Percentiles rank a stretch among this genome's conserved stretches.
Evolutionary conservation across 2,113 vertebrate species (phyloP).

Genomic region (Gadus chalcogrammus): DNA sequence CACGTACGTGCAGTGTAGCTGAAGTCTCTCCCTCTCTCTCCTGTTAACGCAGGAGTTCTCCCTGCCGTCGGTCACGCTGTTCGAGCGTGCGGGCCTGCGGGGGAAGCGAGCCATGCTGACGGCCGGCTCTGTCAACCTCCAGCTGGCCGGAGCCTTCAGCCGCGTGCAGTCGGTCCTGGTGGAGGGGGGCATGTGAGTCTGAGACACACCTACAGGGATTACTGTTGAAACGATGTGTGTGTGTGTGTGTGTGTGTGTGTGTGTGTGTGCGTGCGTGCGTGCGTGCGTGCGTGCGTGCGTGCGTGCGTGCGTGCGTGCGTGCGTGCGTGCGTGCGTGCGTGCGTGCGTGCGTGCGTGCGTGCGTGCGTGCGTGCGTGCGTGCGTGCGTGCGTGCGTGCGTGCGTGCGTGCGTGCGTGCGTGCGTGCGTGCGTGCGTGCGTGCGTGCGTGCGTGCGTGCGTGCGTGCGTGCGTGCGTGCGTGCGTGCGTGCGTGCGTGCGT

Average conservation of each 20-base stretch:
- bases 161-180: slow-evolving; percentile 83
- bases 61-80: slow-evolving; percentile 82
- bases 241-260: slow-evolving; percentile 21
- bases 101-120: slow-evolving; percentile 84
- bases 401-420: slow-evolving; percentile 20
- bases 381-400: not conserved
- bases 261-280: not conserved
- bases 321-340: slow-evolving; percentile 17
- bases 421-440: not conserved
- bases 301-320: too few species aligned
- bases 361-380: not conserved
- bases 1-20: slow-evolving; percentile 11
- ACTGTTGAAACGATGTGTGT: slow-evolving; percentile 6
- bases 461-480: too few species aligned
- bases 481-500: slow-evolving; percentile 17
- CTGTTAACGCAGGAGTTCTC: slow-evolving; percentile 81
- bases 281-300: too few species aligned
- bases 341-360: slow-evolving; percentile 2
- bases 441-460: too few species aligned
- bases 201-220: not conserved
- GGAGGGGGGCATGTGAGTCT: slow-evolving; percentile 88
- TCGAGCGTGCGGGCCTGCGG: slow-evolving; percentile 78
- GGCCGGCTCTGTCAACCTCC: slow-evolving; percentile 80
- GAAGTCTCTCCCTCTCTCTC: not conserved
- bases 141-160: slow-evolving; percentile 78